These are phyloP conservation scores for Lysiphlebus fabarum DNA, from an alignment of 1,140 invertebrate genomes.

Conservation along the genomic window DNA sequence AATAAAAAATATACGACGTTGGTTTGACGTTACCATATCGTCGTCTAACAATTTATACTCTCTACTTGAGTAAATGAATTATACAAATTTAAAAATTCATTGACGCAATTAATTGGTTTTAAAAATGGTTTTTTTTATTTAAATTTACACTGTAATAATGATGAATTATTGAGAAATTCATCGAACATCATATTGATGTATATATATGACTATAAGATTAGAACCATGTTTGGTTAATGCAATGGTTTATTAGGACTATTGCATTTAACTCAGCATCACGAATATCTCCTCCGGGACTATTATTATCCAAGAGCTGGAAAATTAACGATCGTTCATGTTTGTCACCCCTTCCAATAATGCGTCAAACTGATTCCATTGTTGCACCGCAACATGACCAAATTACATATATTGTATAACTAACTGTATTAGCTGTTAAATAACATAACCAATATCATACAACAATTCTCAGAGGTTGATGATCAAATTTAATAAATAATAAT, in stretches of 20 bases:
- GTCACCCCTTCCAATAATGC: constrained; percentile 30
- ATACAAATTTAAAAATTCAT: no score
- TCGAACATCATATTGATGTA: not conserved
- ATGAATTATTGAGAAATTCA: no score
- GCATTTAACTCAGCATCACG: constrained; percentile 22
- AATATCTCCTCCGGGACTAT: constrained; percentile 26
- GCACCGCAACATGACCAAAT: constrained; percentile 28
- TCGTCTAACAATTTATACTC: no score
- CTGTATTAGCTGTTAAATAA: not conserved
- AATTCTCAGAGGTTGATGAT: not conserved
- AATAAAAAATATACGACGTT: no score
- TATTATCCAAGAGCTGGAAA: constrained; percentile 37
- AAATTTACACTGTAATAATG: no score
- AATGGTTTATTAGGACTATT: constrained; percentile 18
- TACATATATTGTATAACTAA: not conserved
- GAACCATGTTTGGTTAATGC: constrained; percentile 8
- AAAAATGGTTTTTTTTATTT: no score
- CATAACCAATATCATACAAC: not conserved
- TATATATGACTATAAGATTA: not conserved
- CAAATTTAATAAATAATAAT: not conserved
- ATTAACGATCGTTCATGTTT: constrained; percentile 39
- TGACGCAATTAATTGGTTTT: no score
- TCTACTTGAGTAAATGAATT: no score
- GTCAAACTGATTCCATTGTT: constrained; percentile 47
- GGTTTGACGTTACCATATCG: no score